phyloP scores from a whole-genome alignment of 1,140 invertebrate species.

The Melanaphis sacchari region DNA sequence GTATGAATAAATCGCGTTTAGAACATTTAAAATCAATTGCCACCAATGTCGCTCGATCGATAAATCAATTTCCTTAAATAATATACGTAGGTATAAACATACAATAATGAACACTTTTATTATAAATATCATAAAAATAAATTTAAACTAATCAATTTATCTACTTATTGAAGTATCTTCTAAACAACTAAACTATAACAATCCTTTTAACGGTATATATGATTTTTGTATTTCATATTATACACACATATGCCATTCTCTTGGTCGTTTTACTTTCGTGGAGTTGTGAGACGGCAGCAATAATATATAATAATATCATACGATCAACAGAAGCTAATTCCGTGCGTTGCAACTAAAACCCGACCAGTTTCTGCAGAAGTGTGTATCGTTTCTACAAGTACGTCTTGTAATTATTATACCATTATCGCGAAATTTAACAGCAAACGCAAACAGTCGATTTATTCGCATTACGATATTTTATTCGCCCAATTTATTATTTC shows the following conservation, averaged over 20 bases:
- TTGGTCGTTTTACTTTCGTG: background rate
- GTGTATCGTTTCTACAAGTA: background rate
- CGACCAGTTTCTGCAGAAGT: background rate
- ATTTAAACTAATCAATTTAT: background rate
- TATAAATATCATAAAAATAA: background rate
- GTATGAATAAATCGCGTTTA: background rate
- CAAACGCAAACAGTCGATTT: background rate
- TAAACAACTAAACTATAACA: background rate
- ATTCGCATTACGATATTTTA: background rate
- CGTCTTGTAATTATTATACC: conserved; percentile 6
- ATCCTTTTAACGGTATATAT: background rate
- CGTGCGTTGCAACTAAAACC: background rate
- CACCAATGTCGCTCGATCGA: background rate
- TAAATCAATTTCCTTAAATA: background rate
- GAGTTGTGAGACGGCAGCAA: background rate
- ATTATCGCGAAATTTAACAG: background rate
- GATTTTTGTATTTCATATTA: background rate
- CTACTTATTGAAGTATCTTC: background rate
- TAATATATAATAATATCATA: background rate
- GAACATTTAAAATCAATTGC: background rate
- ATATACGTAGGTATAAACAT: background rate
- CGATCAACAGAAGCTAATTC: background rate
- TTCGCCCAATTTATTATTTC: background rate
- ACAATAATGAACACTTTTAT: background rate
- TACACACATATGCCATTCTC: background rate